phyloP scores from a whole-genome alignment of 2,113 vertebrate species.

The Alectura lathami region DNA sequence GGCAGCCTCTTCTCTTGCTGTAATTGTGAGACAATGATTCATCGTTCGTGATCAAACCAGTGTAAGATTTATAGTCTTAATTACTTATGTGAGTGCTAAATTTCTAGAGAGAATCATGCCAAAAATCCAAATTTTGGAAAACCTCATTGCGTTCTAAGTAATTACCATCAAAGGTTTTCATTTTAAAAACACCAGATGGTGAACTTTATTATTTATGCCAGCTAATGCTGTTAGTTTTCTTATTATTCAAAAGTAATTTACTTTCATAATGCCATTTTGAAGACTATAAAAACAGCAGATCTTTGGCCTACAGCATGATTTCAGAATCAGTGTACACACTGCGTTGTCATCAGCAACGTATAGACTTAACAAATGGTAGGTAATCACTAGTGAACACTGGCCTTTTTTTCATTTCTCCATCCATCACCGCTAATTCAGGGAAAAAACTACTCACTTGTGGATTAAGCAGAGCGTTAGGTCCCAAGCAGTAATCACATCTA shows the following conservation, averaged over 20 bases:
- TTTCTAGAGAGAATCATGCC: constrained; percentile 33
- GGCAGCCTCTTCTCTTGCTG: constrained; percentile 19
- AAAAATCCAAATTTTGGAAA: constrained; percentile 50
- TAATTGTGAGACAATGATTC: constrained; percentile 54
- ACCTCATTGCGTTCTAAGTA: constrained; percentile 34
- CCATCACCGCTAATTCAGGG: constrained; percentile 6
- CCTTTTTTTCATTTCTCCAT: neutral
- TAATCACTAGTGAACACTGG: constrained; percentile 1
- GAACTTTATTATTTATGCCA: constrained; percentile 50
- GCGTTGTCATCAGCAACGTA: neutral
- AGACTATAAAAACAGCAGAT: constrained; percentile 13
- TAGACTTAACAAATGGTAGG: neutral
- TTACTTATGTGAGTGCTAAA: constrained; percentile 43
- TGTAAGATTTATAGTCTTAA: constrained; percentile 63
- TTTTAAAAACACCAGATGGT: constrained; percentile 65
- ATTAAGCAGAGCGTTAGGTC: constrained; percentile 31
- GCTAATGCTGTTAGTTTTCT: constrained; percentile 45
- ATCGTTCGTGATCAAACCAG: constrained; percentile 1
- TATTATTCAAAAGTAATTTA: constrained; percentile 34
- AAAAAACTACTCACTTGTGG: neutral
- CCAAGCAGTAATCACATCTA: constrained; percentile 30
- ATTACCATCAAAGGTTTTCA: constrained; percentile 59
- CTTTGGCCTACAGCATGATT: neutral
- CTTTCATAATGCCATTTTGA: constrained; percentile 28
- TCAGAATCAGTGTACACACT: neutral